Base-by-base conservation (phyloP, 2,888 invertebrate species). In the Agrotis ipsilon region DNA sequence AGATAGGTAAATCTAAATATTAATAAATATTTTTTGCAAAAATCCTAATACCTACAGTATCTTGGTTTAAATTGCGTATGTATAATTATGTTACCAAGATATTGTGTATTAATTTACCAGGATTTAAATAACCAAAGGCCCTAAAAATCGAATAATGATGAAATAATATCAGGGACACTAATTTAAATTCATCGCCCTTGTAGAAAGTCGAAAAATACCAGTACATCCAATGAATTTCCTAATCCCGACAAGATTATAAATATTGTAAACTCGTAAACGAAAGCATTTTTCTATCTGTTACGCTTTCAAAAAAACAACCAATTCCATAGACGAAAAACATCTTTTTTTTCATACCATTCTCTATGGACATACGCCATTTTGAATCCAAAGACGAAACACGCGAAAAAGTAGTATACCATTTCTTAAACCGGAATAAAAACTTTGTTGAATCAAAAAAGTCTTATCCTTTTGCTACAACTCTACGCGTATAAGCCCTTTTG, bases 401-500 rank as follows among this genome's bases (percentile, higher is more conserved):
- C 75, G 69, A 73, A 87, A 68, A 90, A 90, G 86, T 90, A 75
- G 90, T 89, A 90, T 94, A 94, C 94, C 89, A 94, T 92, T 94
- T 94, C 67, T 88, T 80, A 88, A 93, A 88, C 90, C 87, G 90
- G 90, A 88, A 70, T 90, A 80, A 72, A 72, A 79, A 80, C 78
- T 72, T 83, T 83, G 68, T 71, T 73, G 68, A 51, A 54, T 65
- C 32, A 19, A 82, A 85, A 92, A 91, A 64, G 87, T 14, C 83
- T 59, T 89, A 91, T 92, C 90, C 90, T 90, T 84, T 72, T 52
- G 68, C 74, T 39, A 54, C 84, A 80, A 60, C 16, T 21, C 11
- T 74, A 72, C 61, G 14, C 5, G 87, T 87, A 59, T 94, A 91
- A 14, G 84, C 24, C 90, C 13, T 92, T 93, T 88, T 79, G 45